phyloP scores from a whole-genome alignment of 1,140 invertebrate species.

The Magallana angulata region DNA sequence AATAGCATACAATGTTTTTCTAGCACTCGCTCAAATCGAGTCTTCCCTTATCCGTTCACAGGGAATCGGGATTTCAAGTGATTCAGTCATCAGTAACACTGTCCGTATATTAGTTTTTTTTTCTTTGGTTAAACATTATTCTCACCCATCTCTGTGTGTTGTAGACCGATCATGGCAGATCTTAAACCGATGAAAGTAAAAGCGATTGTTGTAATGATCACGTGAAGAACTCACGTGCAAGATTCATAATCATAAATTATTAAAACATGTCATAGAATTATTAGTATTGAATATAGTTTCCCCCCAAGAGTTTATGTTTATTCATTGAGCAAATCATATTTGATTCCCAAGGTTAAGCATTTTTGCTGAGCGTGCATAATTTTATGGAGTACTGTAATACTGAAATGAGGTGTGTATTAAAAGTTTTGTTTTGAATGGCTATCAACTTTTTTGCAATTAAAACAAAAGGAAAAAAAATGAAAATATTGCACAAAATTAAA shows the following conservation, averaged over 20 bases:
- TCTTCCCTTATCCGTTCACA: background rate
- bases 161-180: background rate
- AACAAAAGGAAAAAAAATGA: background rate
- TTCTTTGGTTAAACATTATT: background rate
- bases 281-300: background rate
- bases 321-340: slow-evolving; percentile 15
- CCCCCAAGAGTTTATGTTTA: background rate
- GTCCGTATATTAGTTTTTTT: background rate
- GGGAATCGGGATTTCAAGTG: slow-evolving; percentile 17
- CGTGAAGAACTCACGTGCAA: background rate
- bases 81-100: background rate
- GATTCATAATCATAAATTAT: background rate
- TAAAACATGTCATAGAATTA: background rate
- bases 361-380: slow-evolving; percentile 26
- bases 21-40: slow-evolving; percentile 18
- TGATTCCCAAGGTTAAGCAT: background rate
- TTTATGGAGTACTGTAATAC: background rate
- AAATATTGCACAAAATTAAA: slow-evolving; percentile 20
- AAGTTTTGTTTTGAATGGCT: background rate
- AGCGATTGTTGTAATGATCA: background rate
- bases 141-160: background rate
- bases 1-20: background rate
- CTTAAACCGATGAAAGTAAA: background rate
- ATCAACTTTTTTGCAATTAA: background rate
- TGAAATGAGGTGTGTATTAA: background rate